Conservation (phyloP, 2,113 vertebrate genomes). For the Sylvietta virens region DNA sequence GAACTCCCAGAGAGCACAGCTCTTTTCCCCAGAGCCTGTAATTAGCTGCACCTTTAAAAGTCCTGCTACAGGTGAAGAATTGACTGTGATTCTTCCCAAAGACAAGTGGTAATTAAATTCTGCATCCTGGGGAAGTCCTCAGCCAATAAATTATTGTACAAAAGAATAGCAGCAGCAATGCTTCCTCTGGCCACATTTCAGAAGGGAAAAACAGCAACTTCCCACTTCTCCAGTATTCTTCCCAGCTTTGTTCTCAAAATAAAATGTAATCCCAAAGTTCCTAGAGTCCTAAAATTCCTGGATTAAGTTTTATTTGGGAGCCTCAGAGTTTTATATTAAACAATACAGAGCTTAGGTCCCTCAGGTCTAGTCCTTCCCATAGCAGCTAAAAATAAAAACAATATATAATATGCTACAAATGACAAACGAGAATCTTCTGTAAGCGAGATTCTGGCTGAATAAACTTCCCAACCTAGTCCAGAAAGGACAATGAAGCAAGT, state of each 20-base stretch:
- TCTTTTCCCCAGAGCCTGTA: neutral
- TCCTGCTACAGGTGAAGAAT: neutral
- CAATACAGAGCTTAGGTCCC: neutral
- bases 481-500: neutral
- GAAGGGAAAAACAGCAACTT: neutral
- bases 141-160: neutral
- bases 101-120: neutral
- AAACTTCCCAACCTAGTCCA: neutral
- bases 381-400: neutral
- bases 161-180: neutral
- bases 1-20: neutral
- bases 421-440: neutral
- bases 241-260: slow-evolving; percentile 18
- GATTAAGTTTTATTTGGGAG: neutral
- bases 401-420: neutral
- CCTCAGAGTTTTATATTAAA: neutral
- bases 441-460: neutral
- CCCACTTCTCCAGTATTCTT: neutral
- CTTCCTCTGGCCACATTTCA: neutral
- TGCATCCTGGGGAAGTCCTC: neutral
- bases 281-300: neutral
- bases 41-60: neutral
- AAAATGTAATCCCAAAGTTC: neutral
- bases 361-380: neutral
- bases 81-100: neutral